Evolutionary conservation across 2,888 invertebrate species (phyloP).

Genomic region (Drosophila histrio): DNA sequence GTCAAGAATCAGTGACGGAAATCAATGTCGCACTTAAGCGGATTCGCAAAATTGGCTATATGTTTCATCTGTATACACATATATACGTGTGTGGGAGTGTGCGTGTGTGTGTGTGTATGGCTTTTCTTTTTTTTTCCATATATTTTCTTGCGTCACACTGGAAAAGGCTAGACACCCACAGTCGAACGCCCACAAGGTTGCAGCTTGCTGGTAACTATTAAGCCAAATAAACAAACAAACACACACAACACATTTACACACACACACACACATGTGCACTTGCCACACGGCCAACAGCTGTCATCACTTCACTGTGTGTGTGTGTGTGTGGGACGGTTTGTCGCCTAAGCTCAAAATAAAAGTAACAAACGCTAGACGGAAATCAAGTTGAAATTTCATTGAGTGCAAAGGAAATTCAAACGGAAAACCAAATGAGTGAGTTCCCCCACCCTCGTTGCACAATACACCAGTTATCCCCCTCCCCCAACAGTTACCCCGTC

Average conservation of each 20-base stretch:
- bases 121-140: conserved; percentile 7
- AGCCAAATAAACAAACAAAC: conserved; percentile 60
- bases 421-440: conserved; percentile 74
- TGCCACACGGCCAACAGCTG: conserved; percentile 7
- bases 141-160: conserved; percentile 4
- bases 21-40: conserved; percentile 79
- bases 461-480: not conserved
- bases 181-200: conserved; percentile 35
- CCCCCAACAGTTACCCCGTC: no score
- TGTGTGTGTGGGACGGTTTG: conserved; percentile 21
- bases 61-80: conserved; percentile 41
- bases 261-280: conserved; percentile 46
- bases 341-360: conserved; percentile 65
- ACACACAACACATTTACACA: conserved; percentile 11
- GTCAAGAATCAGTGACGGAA: conserved; percentile 75
- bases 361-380: conserved; percentile 74
- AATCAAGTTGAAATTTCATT: conserved; percentile 80
- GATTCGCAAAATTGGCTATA: conserved; percentile 78
- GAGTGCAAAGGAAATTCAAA: conserved; percentile 79
- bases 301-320: conserved; percentile 1
- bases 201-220: conserved; percentile 43
- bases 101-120: conserved; percentile 13
- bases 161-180: conserved; percentile 38
- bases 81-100: not conserved
- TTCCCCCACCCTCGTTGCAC: conserved; percentile 1